A percentile compares a stretch with the other conserved stretches of the same genome.
phyloP scores from a whole-genome alignment of 2,113 vertebrate species.

The Fregata magnificens region DNA sequence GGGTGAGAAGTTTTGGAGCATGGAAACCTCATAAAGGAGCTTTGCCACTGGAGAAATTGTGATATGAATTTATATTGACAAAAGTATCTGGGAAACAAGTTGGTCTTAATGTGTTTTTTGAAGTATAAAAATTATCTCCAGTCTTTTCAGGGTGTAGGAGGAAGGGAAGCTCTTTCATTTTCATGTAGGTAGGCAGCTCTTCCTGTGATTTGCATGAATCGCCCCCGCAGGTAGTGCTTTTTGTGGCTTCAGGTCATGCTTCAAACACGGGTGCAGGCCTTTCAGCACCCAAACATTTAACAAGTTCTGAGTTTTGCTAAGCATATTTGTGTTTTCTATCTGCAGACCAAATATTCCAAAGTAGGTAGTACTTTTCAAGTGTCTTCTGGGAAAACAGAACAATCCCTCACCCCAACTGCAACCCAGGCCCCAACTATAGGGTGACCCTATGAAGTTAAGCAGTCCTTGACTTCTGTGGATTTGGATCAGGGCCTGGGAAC shows the following conservation, averaged over 20 bases:
- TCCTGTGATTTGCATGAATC: neutral
- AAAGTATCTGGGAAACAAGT: neutral
- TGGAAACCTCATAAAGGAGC: neutral
- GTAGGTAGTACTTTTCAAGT: neutral
- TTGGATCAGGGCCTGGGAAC: neutral
- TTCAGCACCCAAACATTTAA: neutral
- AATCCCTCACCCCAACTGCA: neutral
- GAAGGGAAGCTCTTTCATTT: conserved; percentile 1
- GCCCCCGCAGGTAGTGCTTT: neutral
- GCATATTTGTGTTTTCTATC: neutral
- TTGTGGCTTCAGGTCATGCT: neutral
- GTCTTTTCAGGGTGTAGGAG: neutral
- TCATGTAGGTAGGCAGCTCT: neutral
- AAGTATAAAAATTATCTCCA: neutral
- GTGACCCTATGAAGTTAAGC: neutral
- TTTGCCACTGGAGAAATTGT: neutral
- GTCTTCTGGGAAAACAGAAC: neutral
- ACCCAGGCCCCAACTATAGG: neutral
- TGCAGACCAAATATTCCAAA: neutral
- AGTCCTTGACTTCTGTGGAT: neutral
- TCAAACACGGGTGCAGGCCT: neutral
- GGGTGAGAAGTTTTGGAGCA: neutral
- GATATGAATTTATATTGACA: neutral
- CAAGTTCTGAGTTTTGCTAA: neutral
- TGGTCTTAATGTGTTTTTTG: neutral